Evolutionary conservation across 2,888 invertebrate genomes (phyloP).

Genomic region (Mechanitis mazaeus): DNA sequence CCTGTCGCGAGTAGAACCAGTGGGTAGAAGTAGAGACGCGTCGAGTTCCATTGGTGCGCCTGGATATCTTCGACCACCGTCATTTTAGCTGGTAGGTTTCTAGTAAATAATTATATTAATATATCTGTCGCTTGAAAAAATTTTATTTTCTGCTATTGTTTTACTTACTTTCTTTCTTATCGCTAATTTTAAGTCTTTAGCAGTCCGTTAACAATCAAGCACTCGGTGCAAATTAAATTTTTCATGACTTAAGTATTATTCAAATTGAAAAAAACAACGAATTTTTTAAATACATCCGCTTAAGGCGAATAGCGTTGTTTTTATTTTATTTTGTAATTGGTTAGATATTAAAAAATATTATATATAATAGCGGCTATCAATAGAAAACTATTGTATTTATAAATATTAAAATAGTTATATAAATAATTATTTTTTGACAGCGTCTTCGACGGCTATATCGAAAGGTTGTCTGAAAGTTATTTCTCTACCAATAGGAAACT

Average conservation of each 20-base stretch:
- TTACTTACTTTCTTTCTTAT: slow-evolving; percentile 1
- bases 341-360: too few relatives aligned
- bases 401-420: too few relatives aligned
- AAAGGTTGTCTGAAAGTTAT: too few relatives aligned
- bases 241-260: neutral
- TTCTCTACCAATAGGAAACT: too few relatives aligned
- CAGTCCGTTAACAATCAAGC: neutral
- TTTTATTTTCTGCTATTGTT: neutral
- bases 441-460: too few relatives aligned
- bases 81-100: slow-evolving; percentile 38
- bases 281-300: neutral
- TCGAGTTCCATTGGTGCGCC: slow-evolving; percentile 27
- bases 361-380: too few relatives aligned
- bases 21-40: slow-evolving; percentile 48
- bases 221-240: neutral
- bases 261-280: neutral
- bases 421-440: too few relatives aligned
- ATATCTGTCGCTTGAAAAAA: neutral
- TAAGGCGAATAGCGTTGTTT: neutral
- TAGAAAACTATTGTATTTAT: too few relatives aligned
- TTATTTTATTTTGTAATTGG: too few relatives aligned
- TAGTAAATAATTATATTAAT: neutral
- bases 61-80: slow-evolving; percentile 35
- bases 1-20: slow-evolving; percentile 47
- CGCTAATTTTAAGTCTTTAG: neutral